Evolutionary conservation across 2,113 vertebrate species (phyloP).

Genomic region (Lepisosteus osseus): DNA sequence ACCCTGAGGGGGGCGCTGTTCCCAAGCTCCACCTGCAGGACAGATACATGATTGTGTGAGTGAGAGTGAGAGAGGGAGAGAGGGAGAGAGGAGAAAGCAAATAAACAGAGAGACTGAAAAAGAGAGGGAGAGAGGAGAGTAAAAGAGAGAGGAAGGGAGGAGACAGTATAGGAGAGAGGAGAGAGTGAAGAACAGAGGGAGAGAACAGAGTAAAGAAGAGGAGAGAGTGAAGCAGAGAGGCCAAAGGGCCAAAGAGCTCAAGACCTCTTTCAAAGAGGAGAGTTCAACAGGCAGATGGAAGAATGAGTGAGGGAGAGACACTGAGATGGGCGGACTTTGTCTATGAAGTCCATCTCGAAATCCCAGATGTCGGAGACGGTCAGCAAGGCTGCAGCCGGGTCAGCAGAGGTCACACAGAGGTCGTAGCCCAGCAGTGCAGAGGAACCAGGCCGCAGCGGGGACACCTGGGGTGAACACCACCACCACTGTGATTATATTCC

Average conservation of each 20-base stretch:
- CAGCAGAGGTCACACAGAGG: constrained; percentile 53
- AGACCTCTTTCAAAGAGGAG: no score
- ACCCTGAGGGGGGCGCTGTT: constrained; percentile 45
- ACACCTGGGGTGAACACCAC: constrained; percentile 38
- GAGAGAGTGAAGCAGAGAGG: no score
- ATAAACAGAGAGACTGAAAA: constrained; percentile 17
- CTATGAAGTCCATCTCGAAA: constrained; percentile 57
- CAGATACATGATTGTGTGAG: background rate
- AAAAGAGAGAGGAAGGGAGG: no score
- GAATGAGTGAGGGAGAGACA: no score
- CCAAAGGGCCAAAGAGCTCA: no score
- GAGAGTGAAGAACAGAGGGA: background rate
- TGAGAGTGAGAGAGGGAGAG: no score
- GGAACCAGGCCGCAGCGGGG: constrained; percentile 48
- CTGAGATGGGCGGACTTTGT: constrained; percentile 23
- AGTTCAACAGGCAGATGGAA: no score
- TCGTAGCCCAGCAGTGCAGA: constrained; percentile 55
- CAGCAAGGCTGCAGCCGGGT: constrained; percentile 44
- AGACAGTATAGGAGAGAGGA: no score
- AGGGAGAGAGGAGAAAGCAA: constrained; percentile 7
- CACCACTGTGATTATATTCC: background rate
- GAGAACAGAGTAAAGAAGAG: constrained; percentile 36
- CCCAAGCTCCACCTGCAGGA: constrained; percentile 53
- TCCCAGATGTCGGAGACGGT: constrained; percentile 53
- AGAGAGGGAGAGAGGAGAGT: background rate